phyloP scores from a whole-genome alignment of 2,113 vertebrate species.

The Indicator indicator region DNA sequence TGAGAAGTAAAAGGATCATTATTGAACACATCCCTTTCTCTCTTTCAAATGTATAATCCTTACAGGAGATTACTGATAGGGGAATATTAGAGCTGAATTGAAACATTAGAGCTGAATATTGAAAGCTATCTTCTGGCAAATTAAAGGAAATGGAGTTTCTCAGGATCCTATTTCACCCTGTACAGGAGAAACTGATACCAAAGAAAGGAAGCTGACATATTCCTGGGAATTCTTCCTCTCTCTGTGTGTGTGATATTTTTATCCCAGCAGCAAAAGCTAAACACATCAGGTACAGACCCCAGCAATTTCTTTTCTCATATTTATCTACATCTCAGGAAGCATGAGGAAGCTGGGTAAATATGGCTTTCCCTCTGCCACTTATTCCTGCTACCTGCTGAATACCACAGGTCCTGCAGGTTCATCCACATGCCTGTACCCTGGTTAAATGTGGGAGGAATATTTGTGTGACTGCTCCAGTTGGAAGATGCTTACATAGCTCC shows the following conservation, averaged over 20 bases:
- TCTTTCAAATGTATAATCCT: background rate
- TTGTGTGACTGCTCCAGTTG: background rate
- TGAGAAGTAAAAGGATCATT: background rate
- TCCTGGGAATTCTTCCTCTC: background rate
- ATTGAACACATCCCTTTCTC: background rate
- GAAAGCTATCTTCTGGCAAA: background rate
- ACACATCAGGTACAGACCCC: background rate
- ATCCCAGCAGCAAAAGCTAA: background rate
- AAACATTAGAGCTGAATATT: no score
- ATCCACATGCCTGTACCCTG: background rate
- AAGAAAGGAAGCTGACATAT: background rate
- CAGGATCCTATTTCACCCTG: background rate
- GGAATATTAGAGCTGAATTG: background rate
- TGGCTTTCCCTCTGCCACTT: background rate
- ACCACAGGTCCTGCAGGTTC: background rate
- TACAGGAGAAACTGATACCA: background rate
- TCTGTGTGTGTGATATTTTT: background rate
- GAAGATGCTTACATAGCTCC: background rate
- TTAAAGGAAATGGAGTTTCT: conserved; percentile 12
- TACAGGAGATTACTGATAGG: background rate
- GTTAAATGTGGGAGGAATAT: background rate
- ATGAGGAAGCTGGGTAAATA: background rate
- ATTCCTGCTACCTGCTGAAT: background rate
- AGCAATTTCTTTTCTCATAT: background rate
- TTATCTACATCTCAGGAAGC: background rate